phyloP scores from a whole-genome alignment of 1,140 invertebrate genomes.

The Nixonia krombeini region DNA sequence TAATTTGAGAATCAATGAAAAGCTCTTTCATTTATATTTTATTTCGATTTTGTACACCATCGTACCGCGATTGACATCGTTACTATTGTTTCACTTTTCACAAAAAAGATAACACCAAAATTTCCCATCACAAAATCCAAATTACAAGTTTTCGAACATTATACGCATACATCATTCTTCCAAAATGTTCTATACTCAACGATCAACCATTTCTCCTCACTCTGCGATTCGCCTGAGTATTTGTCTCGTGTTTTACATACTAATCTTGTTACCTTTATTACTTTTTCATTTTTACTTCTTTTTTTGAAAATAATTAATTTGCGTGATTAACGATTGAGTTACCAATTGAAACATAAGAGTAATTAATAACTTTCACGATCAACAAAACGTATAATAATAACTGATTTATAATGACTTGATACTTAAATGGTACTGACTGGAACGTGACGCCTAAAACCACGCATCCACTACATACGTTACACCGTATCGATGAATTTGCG shows the following conservation, averaged over 20 bases:
- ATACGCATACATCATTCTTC: not conserved
- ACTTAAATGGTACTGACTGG: constrained; percentile 2
- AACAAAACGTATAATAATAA: not conserved
- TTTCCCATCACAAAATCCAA: not conserved
- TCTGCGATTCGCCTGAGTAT: constrained; percentile 21
- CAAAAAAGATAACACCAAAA: not conserved
- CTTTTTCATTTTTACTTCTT: too few species aligned
- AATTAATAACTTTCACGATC: not conserved
- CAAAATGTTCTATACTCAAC: constrained; percentile 9
- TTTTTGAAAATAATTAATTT: too few species aligned
- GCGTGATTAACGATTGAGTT: too few species aligned
- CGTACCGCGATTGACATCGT: constrained; percentile 20
- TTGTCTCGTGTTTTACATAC: constrained; percentile 6
- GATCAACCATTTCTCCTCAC: constrained; percentile 4
- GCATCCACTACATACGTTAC: not conserved
- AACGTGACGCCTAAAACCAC: not conserved
- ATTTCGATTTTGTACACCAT: constrained; percentile 36
- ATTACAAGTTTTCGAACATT: not conserved
- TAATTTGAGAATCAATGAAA: constrained; percentile 15
- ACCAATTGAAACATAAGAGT: too few species aligned
- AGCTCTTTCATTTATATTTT: constrained; percentile 8
- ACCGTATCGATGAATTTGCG: not conserved
- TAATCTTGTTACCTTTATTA: not conserved
- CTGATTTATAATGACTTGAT: constrained; percentile 1
- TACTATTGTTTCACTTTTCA: not conserved